Evolutionary conservation across 2,888 invertebrate species (phyloP), one percentile per base, ranked within the genome.

Genomic region (Phanerotoma sp.): DNA sequence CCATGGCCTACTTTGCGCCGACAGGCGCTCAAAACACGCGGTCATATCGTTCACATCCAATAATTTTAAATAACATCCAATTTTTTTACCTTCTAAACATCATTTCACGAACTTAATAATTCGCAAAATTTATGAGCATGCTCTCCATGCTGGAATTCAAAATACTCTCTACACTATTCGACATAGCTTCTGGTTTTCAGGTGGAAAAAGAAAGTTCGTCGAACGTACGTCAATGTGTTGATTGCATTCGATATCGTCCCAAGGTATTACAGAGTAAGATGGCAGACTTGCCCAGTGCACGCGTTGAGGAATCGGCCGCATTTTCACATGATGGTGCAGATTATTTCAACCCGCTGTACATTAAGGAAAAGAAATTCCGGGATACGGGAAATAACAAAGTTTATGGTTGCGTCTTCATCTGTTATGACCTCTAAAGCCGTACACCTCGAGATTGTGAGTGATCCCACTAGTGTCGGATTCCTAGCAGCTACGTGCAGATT

Each of bases 391-490:
- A 35, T 15, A 41, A 37, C 1, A 53, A 56, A 5, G 49, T 44
- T 0, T 54, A 56, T 28, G 51, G 48, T 1, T 51, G 35, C 13
- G 48, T 61, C 2, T 61, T 61, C 16, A 51, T 56, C 3, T 61
- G 58, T 18, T 35, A 44, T 61, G 56, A 33, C 54, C 4, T 45
- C 46, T 2, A 54, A 58, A 13, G 61, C 61, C 0, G 40, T 57
- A 1, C 56, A 57, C 11, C 1, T 61, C 9, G 60, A 58, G 28
- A n/a, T n/a, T n/a, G n/a, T n/a, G n/a, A n/a, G n/a, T n/a, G n/a
- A n/a, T n/a, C n/a, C n/a, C n/a, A n/a, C 54, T 2, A 57, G 57
- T 25, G 49, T 51, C 3, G 57, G 53, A 1, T 62, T 60, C 20
- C 20, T 62, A 10, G 58, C 48, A 1, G 53, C 55, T 4, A 32